Conservation (phyloP, 2,797 vertebrate genomes). For the Pogoniulus pusillus region DNA sequence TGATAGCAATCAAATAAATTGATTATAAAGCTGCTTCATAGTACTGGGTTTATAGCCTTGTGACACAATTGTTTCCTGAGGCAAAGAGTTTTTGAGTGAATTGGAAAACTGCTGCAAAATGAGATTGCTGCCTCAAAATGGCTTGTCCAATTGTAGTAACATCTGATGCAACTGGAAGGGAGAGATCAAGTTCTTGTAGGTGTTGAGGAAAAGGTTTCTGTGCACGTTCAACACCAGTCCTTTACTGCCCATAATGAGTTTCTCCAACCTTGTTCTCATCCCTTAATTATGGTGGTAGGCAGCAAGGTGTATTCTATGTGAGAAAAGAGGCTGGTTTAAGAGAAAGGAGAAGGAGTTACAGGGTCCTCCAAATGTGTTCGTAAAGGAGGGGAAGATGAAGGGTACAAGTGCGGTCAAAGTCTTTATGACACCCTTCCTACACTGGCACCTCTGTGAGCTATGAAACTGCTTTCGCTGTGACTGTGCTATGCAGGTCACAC, state of each 20-base stretch:
- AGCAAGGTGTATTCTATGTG: background rate
- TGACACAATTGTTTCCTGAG: background rate
- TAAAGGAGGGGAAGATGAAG: background rate
- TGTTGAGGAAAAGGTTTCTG: background rate
- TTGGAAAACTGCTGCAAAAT: background rate
- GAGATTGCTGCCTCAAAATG: background rate
- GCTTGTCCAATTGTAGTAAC: background rate
- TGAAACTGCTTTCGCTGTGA: background rate
- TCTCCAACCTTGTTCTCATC: background rate
- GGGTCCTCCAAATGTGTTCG: no score
- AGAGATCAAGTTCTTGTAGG: background rate
- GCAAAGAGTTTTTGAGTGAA: background rate
- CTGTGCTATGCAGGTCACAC: fast-evolving
- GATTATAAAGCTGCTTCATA: background rate
- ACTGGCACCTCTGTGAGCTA: fast-evolving
- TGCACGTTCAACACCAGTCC: background rate
- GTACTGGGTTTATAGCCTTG: background rate
- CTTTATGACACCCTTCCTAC: background rate
- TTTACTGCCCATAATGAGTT: background rate
- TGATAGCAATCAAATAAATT: background rate
- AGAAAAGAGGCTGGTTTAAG: background rate
- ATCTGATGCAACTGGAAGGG: background rate
- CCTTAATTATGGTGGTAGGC: background rate
- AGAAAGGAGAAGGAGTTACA: background rate
- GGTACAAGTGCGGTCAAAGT: background rate